Conservation (phyloP, 2,888 invertebrate genomes). For the Acronicta psi region DNA sequence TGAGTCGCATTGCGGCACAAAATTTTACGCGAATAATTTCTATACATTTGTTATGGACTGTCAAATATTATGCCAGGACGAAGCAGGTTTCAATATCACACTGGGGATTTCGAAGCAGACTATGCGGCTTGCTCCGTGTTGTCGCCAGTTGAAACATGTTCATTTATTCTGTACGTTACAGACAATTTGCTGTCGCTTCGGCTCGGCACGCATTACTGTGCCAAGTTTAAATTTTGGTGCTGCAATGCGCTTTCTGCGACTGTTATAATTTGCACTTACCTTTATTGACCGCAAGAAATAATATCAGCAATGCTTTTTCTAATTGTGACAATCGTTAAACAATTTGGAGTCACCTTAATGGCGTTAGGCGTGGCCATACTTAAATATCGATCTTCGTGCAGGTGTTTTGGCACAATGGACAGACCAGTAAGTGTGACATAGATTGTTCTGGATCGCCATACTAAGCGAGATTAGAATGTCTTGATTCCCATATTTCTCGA, state of each 20-base stretch:
- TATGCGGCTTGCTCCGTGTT: slow-evolving; percentile 10
- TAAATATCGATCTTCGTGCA: too few relatives aligned
- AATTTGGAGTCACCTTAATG: too few relatives aligned
- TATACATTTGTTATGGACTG: slow-evolving; percentile 15
- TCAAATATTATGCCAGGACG: slow-evolving; percentile 4
- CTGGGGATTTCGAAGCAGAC: slow-evolving; percentile 17
- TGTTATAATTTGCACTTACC: slow-evolving; percentile 24
- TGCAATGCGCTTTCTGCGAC: slow-evolving; percentile 33
- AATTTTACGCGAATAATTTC: slow-evolving; percentile 1
- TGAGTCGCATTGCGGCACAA: slow-evolving; percentile 22
- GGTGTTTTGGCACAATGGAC: too few relatives aligned
- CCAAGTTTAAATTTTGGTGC: slow-evolving; percentile 36
- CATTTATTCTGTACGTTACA: slow-evolving; percentile 27
- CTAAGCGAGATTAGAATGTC: too few relatives aligned
- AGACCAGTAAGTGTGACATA: too few relatives aligned
- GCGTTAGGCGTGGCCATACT: too few relatives aligned
- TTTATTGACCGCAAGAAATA: slow-evolving; percentile 9
- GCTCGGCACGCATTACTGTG: slow-evolving; percentile 22
- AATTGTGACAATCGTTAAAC: too few relatives aligned
- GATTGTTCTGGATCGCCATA: too few relatives aligned
- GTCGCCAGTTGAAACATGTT: slow-evolving; percentile 28
- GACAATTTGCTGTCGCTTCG: slow-evolving; percentile 17
- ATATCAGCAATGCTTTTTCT: too few relatives aligned
- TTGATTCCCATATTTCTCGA: too few relatives aligned
- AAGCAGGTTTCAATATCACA: slow-evolving; percentile 23